Evolutionary conservation across 2,888 invertebrate genomes (phyloP), one percentile per base, ranked within the genome.

Genomic region (Drosophila colorata): DNA sequence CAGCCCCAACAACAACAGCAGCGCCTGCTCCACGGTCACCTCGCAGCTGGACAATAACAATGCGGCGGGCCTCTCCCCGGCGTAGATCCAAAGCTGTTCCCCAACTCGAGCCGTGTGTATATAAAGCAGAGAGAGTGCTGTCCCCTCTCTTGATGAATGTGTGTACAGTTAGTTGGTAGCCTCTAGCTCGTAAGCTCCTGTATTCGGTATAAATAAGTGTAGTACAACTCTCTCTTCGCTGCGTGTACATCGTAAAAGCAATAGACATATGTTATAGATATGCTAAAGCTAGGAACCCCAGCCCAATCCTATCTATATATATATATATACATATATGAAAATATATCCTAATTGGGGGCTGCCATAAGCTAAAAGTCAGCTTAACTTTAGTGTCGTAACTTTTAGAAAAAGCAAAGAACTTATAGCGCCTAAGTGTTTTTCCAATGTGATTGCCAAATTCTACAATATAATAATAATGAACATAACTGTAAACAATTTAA

Each of bases 1-100:
- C 18, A 91, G 90, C 63, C 90, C 91, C 47, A 91, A 91, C 57
- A 91, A 91, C 56, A 91, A 91, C 51, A 86, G 80, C 73, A 78
- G 52, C 61, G 79, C 74, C 69, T 77, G 83, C 63, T 80, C 90
- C 31, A 87, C 90, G 13, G 82, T 85, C 52, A 80, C 90, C 47
- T 78, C 90, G 13, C 90, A 85, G 43, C 65, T 90, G 70, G 90
- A 90, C 38, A 82, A 84, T 49, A 88, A 87, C 35, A 86, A 86
- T 51, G 60, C 74, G 8, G 47, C 70, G 66, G 57, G 78, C 16
- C 53, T 80, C 16, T 77, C 74, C 25, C 77, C 74, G 47, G 88
- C 80, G 74, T 89, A 88, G 57, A 73, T 67, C 40, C 66, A 20
- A 18, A 35, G 49, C 18, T 35, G 18, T 37, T n/a, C 11, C 56